Base-by-base conservation (phyloP, 2,888 invertebrate genomes). In the Danaus chrysippus region DNA sequence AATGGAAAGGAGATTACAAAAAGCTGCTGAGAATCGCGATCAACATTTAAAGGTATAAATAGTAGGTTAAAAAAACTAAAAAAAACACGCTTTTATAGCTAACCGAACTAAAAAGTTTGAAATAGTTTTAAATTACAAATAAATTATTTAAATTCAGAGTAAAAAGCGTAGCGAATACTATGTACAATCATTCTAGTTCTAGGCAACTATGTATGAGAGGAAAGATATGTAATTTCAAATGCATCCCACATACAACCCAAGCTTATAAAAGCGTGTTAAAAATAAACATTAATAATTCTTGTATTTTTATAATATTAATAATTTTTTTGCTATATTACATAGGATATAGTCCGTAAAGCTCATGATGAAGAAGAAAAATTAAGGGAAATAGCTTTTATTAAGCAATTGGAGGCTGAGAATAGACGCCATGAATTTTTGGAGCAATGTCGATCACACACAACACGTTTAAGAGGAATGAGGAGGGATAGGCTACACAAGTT, bases 291-390 rank as follows among this genome's bases (percentile, higher is more conserved):
- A 11, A 0, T 60, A 23, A 46, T 13, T 5, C n/a, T 9, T 46
- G 13, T n/a, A 6, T 46, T 1, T 5, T 12, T 8, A 8, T 6
- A 10, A 12, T 12, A n/a, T 12, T 13, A 46, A n/a, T 10, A 10
- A 46, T 12, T 12, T 49, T 49, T 49, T 12, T 13, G 8, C 1
- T 0, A 1, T 15, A 13, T 49, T 5, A 10, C 49, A 3, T 77
- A 94, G 81, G 96, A 94, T 78, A 97, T 98, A 70, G 95, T 98
- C 0, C 94, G 96, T 70, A 99, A 99, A 82, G 99, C 99, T 0
- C 98, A 98, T 76, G 99, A 99, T 73, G 99, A 99, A 79, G 99
- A 99, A 72, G 97, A 97, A 64, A 99, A 99, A 81, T 93, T 98
- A 5, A 96, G 97, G 68, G 99, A 99, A 91, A 99, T 99, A 60